Conservation (phyloP, 1,140 invertebrate species). For the Aphaenogaster ashmeadi region DNA sequence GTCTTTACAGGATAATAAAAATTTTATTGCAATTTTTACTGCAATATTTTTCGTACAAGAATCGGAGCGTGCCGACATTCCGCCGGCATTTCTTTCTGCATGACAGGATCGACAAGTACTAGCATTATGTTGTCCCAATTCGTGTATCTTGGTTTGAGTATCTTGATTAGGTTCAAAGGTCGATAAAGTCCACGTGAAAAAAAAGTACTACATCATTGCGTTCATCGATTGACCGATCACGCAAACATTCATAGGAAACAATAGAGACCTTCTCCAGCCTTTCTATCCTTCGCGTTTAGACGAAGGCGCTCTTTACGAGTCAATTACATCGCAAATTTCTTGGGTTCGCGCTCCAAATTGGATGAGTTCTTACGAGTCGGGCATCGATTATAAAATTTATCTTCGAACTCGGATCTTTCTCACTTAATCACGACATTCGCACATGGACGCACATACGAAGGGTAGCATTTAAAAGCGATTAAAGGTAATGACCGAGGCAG, state of each 20-base stretch:
- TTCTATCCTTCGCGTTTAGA: not conserved
- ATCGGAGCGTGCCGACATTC: not conserved
- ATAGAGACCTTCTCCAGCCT: not conserved
- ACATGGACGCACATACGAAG: not conserved
- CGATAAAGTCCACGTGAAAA: conserved; percentile 8
- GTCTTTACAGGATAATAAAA: not conserved
- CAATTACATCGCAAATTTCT: not conserved
- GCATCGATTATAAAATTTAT: conserved; percentile 31
- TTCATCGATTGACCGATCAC: conserved; percentile 42
- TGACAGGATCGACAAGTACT: not conserved
- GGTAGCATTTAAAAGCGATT: conserved; percentile 36
- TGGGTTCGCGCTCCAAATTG: not conserved
- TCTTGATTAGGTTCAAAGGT: conserved; percentile 46
- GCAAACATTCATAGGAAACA: conserved; percentile 27
- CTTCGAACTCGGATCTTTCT: conserved; percentile 6
- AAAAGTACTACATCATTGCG: conserved; percentile 42
- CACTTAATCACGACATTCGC: conserved; percentile 19
- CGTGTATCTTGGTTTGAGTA: not conserved
- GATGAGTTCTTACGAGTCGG: not conserved
- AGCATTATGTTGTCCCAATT: conserved; percentile 14
- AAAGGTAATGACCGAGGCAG: conserved; percentile 7
- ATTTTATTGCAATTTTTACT: not conserved
- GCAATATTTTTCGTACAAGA: not conserved
- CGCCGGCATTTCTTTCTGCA: not conserved
- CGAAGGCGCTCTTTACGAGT: not conserved